Evolutionary conservation across 2,797 vertebrate species (phyloP), one percentile per base, ranked within the genome.

Genomic region (Kryptopterus vitreolus): DNA sequence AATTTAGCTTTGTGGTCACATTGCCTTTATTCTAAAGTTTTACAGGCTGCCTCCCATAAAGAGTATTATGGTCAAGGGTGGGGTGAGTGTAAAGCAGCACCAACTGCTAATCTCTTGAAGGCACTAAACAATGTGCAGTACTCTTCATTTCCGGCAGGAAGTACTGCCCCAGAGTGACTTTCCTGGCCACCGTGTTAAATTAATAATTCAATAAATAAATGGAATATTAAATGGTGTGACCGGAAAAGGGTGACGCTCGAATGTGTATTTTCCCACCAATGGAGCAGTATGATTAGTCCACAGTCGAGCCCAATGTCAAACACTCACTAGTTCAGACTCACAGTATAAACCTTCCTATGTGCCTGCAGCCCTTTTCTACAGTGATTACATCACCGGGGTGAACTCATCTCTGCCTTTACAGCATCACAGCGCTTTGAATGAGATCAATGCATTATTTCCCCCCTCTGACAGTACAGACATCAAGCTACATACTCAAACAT

Each of bases 191-290:
- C 79, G 85, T 83, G 88, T 83, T 87, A 77, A 90, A 90, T 92
- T 87, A 91, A 92, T 91, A 91, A 91, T 91, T 90, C 89, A 94
- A 92, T 92, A 92, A 94, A 94, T 94, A 93, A 92, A 91, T 87
- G 88, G 55, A 86, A 89, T 91, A 90, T 89, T 83, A 93, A 93
- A 92, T 90, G 92, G 91, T 94, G 92, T 89, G 92, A 94, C 88
- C 92, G 92, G 93, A 92, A 92, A 86, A 80, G 58, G 69, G 78
- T 58, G 72, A 84, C 74, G 82, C 81, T 78, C 35, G 29, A 69
- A 78, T 83, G 77, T 79, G 74, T 83, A 79, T 85, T 91, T 93
- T 93, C 91, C 92, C 92, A 92, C 89, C 88, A 76, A 70, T 73
- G 29, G 48, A 70, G 73, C 58, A 31, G 78, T 73, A 57, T 73